A percentile compares a stretch with the other conserved stretches of the same genome.
phyloP scores from a whole-genome alignment of 2,113 vertebrate species.

The Limnothrissa miodon region DNA sequence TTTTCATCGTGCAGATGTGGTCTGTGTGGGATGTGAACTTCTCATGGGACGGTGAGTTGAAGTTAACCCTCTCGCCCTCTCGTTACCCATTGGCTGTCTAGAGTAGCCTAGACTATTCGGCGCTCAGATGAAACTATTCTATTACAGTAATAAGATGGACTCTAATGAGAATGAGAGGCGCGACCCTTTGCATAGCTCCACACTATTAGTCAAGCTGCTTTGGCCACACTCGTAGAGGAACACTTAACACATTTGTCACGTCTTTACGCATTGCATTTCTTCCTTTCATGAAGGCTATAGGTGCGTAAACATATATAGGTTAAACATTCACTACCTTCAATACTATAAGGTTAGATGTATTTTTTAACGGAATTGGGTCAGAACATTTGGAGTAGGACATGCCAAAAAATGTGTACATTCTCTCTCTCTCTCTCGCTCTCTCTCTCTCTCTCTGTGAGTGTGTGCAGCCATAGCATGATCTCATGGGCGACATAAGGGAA shows the following conservation, averaged over 20 bases:
- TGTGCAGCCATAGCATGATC: conserved; percentile 4
- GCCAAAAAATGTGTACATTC: background rate
- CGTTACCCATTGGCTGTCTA: background rate
- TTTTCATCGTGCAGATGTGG: conserved; percentile 93
- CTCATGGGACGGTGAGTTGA: conserved; percentile 78
- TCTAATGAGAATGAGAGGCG: conserved; percentile 6
- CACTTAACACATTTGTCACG: background rate
- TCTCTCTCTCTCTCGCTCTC: background rate
- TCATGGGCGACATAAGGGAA: background rate
- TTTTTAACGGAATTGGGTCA: background rate
- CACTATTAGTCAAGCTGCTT: background rate
- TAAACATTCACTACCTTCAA: no score
- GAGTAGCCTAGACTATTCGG: background rate
- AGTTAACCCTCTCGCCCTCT: conserved; percentile 18
- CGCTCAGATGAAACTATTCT: background rate
- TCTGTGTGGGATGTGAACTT: conserved; percentile 87
- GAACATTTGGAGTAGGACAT: background rate
- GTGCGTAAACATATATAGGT: background rate
- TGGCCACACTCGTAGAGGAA: background rate
- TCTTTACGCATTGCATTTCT: background rate
- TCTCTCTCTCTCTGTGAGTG: no score
- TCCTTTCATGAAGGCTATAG: no score
- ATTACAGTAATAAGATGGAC: background rate
- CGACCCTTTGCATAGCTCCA: background rate
- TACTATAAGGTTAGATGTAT: no score